Base-by-base conservation (phyloP, 2,888 invertebrate species). In the Subacronicta megacephala region DNA sequence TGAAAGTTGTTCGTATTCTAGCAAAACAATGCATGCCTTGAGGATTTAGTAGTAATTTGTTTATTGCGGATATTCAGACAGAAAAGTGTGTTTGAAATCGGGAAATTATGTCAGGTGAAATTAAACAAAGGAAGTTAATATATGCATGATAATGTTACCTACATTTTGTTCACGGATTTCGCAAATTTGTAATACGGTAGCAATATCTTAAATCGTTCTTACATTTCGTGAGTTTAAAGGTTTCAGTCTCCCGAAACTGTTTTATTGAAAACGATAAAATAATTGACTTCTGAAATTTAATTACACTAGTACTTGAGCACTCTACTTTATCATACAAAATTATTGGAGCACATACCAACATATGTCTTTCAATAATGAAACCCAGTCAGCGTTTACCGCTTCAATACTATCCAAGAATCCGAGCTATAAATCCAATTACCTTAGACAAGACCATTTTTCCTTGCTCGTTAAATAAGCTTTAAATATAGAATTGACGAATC, bases 401-500 rank as follows among this genome's bases (percentile, higher is more conserved):
- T 29, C n/a, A 5, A 6, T 6, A 6, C 31, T n/a, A 31, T n/a
- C 1, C 0, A 3, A n/a, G 1, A n/a, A n/a, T 31, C n/a, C 12
- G 31, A 5, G n/a, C 31, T 6, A 31, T 31, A 47, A 45, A 38
- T 44, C 41, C 35, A 1, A 37, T 57, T 53, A 53, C 47, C 41
- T 18, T 7, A 36, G 42, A 60, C 20, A 17, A 33, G 17, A 36
- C 23, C 13, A 37, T 63, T 58, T 23, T 55, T 58, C 49, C 35
- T 40, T 6, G 4, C 13, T 6, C 6, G 17, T 62, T 62, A 60
- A 66, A 57, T 42, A 57, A 7, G 36, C 16, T 69, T 65, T 65
- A 76, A 81, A 82, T 75, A 74, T 83, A 83, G 82, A 78, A 71
- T 66, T 72, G 74, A 75, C 62, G 69, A 80, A 77, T 80, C 72